These are phyloP conservation scores for Dasypus novemcinctus DNA, from an alignment of 2,113 vertebrate species.

Conservation along the genomic window DNA sequence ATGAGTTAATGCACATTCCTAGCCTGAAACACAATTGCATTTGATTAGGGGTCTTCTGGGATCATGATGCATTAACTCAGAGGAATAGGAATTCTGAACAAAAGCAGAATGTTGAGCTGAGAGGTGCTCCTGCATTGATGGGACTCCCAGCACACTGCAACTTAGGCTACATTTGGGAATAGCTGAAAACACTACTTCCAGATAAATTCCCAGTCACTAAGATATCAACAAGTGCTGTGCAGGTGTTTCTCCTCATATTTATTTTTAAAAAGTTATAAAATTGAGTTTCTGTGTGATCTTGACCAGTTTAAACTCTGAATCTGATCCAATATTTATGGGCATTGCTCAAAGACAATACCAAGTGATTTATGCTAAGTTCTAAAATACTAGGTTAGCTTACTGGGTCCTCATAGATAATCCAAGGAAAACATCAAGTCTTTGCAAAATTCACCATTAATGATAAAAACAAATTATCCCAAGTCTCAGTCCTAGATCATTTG, in stretches of 20 bases:
- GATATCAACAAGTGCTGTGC: neutral
- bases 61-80: neutral
- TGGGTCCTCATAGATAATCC: neutral
- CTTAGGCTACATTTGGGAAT: neutral
- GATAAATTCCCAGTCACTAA: neutral
- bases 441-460: neutral
- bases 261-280: neutral
- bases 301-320: neutral
- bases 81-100: neutral
- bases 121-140: neutral
- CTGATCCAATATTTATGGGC: neutral
- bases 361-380: neutral
- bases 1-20: neutral
- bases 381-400: neutral
- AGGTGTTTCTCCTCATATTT: neutral
- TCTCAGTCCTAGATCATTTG: neutral
- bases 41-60: neutral
- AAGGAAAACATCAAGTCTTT: constrained; percentile 3
- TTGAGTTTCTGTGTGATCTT: neutral
- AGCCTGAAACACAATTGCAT: neutral
- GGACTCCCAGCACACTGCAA: rapidly evolving
- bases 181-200: neutral
- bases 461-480: neutral
- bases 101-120: too few relatives aligned
- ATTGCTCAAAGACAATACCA: neutral